phyloP scores from a whole-genome alignment of 2,888 invertebrate species.

The Cheilosia impressa region DNA sequence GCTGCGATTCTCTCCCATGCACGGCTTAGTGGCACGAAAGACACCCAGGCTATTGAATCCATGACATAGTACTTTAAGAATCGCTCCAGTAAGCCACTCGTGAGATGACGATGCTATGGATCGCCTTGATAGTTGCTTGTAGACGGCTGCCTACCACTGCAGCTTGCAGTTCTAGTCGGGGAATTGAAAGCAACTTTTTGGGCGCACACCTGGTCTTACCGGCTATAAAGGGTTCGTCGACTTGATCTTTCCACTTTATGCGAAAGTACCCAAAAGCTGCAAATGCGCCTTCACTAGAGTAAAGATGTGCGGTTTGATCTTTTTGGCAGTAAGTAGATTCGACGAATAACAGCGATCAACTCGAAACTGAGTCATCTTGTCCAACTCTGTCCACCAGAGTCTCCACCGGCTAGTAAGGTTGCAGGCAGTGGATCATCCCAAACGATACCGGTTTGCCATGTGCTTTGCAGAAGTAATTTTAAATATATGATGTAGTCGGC shows the following conservation, averaged over 20 bases:
- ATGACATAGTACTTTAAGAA: conserved; percentile 3
- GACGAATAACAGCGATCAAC: conserved; percentile 27
- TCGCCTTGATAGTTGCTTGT: conserved; percentile 1
- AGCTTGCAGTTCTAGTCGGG: conserved; percentile 22
- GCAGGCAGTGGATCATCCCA: conserved; percentile 16
- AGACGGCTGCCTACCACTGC: conserved; percentile 17
- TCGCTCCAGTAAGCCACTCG: conserved; percentile 4
- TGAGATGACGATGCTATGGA: background rate
- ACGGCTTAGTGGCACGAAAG: background rate
- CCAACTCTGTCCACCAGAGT: conserved; percentile 29
- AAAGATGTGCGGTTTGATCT: conserved; percentile 62
- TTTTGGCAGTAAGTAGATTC: background rate
- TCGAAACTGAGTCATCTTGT: background rate
- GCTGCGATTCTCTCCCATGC: background rate
- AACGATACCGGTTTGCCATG: conserved; percentile 24
- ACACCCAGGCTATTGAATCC: background rate
- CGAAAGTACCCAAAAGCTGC: conserved; percentile 71
- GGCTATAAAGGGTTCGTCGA: conserved; percentile 59
- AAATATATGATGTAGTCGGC: too few relatives aligned
- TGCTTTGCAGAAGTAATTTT: conserved; percentile 10
- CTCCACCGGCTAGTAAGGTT: background rate
- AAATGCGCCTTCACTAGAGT: conserved; percentile 72
- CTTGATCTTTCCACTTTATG: conserved; percentile 12
- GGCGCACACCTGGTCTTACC: conserved; percentile 53
- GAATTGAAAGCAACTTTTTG: background rate